Evolutionary conservation across 1,140 invertebrate species (phyloP).

Genomic region (Anthonomus grandis): DNA sequence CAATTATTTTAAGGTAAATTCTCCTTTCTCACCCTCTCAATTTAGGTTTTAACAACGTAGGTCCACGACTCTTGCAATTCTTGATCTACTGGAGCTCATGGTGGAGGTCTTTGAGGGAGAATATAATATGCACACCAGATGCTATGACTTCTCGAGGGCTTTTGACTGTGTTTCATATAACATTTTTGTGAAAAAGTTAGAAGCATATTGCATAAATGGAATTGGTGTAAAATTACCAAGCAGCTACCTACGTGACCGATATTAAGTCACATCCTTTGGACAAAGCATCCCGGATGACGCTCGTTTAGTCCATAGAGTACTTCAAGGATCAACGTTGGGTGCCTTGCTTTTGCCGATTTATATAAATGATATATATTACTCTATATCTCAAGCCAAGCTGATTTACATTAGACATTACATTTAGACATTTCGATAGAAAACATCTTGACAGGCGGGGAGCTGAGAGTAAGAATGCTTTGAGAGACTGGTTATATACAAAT

Average conservation of each 20-base stretch:
- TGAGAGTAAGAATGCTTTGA: not conserved
- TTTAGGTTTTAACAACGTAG: not conserved
- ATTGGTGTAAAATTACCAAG: not conserved
- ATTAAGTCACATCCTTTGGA: not conserved
- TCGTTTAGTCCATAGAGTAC: not conserved
- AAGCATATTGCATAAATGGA: not conserved
- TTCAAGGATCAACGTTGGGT: not conserved
- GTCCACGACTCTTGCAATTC: not conserved
- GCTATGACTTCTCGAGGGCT: not conserved
- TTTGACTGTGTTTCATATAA: not conserved
- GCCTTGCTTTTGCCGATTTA: too few relatives aligned
- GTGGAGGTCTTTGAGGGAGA: not conserved
- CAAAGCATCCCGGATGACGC: not conserved
- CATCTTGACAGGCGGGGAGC: not conserved
- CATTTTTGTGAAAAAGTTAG: not conserved
- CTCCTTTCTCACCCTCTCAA: not conserved
- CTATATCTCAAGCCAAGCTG: not conserved
- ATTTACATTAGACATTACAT: not conserved
- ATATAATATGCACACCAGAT: not conserved
- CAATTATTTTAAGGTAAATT: not conserved
- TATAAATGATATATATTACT: too few relatives aligned
- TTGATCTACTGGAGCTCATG: not conserved
- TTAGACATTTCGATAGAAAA: not conserved
- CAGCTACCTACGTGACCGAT: not conserved
- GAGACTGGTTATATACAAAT: not conserved